Evolutionary conservation across 30 jellyfish, hydroid and myxozoan species (phyloP).

Genomic region (Cassiopea andromeda): DNA sequence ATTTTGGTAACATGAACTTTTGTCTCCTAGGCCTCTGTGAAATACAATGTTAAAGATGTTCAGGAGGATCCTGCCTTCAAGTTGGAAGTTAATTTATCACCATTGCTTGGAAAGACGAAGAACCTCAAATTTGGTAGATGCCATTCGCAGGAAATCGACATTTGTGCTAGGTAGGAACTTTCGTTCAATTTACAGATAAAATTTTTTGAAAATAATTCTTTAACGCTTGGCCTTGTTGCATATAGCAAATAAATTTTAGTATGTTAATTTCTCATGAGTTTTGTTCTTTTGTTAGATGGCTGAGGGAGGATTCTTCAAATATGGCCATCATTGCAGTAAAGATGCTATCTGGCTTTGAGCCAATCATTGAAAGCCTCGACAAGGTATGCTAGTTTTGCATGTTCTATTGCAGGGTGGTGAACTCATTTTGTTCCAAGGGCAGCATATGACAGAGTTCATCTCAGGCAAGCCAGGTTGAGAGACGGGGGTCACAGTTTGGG

Average conservation of each 20-base stretch:
- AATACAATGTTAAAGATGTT: conserved; percentile 67
- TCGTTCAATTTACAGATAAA: too few species aligned
- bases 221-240: background rate
- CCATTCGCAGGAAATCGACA: conserved; percentile 72
- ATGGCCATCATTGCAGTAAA: conserved; percentile 91
- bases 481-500: too few species aligned
- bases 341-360: conserved; percentile 92
- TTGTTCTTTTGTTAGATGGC: conserved; percentile 23
- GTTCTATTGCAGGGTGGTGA: background rate
- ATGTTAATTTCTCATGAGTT: too few species aligned
- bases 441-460: too few species aligned
- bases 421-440: background rate
- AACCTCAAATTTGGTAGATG: conserved; percentile 50
- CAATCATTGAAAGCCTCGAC: conserved; percentile 64
- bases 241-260: background rate
- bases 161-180: conserved; percentile 66
- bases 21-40: conserved; percentile 68
- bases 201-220: background rate
- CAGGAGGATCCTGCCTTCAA: conserved; percentile 70
- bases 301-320: conserved; percentile 76
- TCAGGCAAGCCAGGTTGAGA: background rate
- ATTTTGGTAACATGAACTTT: background rate
- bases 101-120: conserved; percentile 32
- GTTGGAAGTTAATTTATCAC: conserved; percentile 36
- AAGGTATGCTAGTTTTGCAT: conserved; percentile 45